Evolutionary conservation across 1,140 invertebrate species (phyloP).

Genomic region (Sitophilus oryzae): DNA sequence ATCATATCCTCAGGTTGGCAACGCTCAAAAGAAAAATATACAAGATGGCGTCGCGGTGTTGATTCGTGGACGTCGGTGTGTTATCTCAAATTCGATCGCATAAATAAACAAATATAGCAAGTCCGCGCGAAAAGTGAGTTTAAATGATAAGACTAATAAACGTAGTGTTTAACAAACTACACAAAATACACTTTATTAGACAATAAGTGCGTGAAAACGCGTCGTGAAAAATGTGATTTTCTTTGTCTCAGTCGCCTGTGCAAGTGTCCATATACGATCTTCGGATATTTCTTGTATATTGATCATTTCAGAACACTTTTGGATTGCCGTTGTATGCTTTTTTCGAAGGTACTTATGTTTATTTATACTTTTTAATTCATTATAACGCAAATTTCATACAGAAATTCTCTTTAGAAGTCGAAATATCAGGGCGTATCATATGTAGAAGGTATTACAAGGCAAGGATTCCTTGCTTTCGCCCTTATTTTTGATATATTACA

Average conservation of each 20-base stretch:
- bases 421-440: slow-evolving; percentile 20
- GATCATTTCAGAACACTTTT: slow-evolving; percentile 7
- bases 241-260: slow-evolving; percentile 21
- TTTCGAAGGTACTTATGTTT: not conserved
- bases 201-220: slow-evolving; percentile 22
- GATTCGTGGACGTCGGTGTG: slow-evolving; percentile 1
- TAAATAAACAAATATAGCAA: slow-evolving; percentile 24
- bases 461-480: slow-evolving; percentile 10
- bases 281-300: slow-evolving; percentile 12
- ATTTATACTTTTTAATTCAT: not conserved
- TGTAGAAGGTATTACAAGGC: not conserved
- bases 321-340: not conserved
- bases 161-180: slow-evolving; percentile 4
- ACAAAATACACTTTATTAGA: slow-evolving; percentile 5
- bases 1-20: too few species aligned
- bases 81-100: slow-evolving; percentile 22
- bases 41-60: slow-evolving; percentile 25
- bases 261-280: slow-evolving; percentile 20
- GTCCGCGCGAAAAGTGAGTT: slow-evolving; percentile 9
- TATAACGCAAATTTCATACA: slow-evolving; percentile 10
- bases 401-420: not conserved
- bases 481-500: slow-evolving; percentile 27
- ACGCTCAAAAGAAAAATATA: slow-evolving; percentile 11
- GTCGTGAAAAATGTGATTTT: slow-evolving; percentile 24
- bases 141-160: slow-evolving; percentile 17